These are phyloP conservation scores for Acleris cristana DNA, from an alignment of 2,888 invertebrate genomes.

Conservation along the genomic window DNA sequence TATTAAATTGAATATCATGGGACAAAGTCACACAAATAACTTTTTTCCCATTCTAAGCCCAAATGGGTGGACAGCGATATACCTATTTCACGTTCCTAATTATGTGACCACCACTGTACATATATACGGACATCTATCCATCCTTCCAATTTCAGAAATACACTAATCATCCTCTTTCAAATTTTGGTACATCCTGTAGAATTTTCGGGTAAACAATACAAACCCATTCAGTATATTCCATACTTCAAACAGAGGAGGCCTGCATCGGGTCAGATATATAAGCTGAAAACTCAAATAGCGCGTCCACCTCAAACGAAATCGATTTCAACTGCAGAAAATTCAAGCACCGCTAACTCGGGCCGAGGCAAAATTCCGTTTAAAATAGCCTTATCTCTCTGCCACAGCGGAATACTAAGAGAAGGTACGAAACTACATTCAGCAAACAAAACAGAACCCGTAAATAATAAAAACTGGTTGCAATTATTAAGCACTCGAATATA, in stretches of 20 bases:
- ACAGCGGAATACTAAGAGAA: slow-evolving; percentile 52
- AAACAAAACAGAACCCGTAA: neutral
- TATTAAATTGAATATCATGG: too few species aligned
- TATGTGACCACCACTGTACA: too few species aligned
- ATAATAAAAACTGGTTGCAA: neutral
- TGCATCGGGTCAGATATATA: neutral
- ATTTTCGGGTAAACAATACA: too few species aligned
- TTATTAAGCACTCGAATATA: too few species aligned
- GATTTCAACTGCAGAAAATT: slow-evolving; percentile 28
- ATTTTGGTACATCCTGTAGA: too few species aligned
- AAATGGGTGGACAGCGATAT: too few species aligned
- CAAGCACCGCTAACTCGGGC: slow-evolving; percentile 5
- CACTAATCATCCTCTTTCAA: too few species aligned
- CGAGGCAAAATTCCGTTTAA: slow-evolving; percentile 48
- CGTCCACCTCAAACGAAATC: slow-evolving; percentile 21
- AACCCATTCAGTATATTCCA: neutral
- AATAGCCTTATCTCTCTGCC: slow-evolving; percentile 57
- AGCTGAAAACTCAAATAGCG: slow-evolving; percentile 11
- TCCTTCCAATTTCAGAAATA: too few species aligned
- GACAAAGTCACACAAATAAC: too few species aligned
- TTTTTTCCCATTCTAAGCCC: too few species aligned
- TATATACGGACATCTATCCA: too few species aligned
- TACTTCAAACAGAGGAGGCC: neutral
- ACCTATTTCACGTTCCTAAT: too few species aligned
- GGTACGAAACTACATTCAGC: slow-evolving; percentile 25